Percentiles rank a stretch among this genome's conserved stretches.
Evolutionary conservation across 2,113 vertebrate genomes (phyloP).

Genomic region (Willisornis vidua): DNA sequence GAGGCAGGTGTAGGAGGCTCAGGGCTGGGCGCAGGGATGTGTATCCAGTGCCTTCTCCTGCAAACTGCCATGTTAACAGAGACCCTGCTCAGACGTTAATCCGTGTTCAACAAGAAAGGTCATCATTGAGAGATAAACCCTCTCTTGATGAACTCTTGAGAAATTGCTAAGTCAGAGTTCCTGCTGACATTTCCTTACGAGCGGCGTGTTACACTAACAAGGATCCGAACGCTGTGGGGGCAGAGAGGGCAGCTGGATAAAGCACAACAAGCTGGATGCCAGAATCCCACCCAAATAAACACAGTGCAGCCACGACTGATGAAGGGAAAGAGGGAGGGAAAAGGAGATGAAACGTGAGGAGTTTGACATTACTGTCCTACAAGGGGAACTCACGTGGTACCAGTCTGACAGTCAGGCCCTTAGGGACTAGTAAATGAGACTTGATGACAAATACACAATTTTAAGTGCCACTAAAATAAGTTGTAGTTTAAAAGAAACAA

Average conservation of each 20-base stretch:
- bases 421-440: not conserved
- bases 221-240: not conserved
- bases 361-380: not conserved
- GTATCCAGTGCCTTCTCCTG: not conserved
- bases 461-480: not conserved
- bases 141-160: conserved; percentile 12
- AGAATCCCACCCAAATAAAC: not conserved
- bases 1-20: not conserved
- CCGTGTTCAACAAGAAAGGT: conserved; percentile 10
- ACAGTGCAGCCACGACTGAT: rapidly evolving
- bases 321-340: not conserved
- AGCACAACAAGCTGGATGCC: not conserved
- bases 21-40: not conserved
- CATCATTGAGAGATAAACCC: conserved; percentile 37
- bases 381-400: not conserved
- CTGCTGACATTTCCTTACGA: not conserved
- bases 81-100: not conserved
- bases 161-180: not conserved
- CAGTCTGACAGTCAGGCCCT: not conserved
- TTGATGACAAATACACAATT: not conserved
- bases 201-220: not conserved
- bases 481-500: not conserved
- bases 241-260: not conserved
- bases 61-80: not conserved
- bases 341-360: not conserved